Evolutionary conservation across 1,140 invertebrate species (phyloP).

Genomic region (Drosophila lini): DNA sequence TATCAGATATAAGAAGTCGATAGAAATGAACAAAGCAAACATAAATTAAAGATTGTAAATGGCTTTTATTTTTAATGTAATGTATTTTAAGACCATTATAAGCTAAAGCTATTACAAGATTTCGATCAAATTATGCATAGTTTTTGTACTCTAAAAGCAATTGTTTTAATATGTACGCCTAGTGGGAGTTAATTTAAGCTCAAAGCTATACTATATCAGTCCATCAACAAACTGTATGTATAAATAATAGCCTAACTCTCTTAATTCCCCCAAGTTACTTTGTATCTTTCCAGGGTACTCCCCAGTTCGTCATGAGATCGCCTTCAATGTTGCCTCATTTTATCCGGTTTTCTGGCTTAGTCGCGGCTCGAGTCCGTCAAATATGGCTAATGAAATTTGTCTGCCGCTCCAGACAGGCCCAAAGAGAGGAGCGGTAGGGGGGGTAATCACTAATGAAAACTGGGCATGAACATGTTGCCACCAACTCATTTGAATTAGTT

Average conservation of each 20-base stretch:
- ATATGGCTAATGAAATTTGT: constrained; percentile 58
- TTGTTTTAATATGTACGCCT: background rate
- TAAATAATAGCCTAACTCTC: background rate
- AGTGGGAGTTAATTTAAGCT: background rate
- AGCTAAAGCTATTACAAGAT: no score
- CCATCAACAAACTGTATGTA: background rate
- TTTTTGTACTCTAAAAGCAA: background rate
- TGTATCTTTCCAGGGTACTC: constrained; percentile 26
- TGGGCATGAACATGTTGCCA: constrained; percentile 70
- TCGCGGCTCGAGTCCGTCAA: constrained; percentile 49
- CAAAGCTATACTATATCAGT: background rate
- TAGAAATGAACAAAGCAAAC: background rate
- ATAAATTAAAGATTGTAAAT: background rate
- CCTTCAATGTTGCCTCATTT: constrained; percentile 17
- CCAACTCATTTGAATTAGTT: constrained; percentile 71
- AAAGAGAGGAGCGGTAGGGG: constrained; percentile 1
- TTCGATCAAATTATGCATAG: no score
- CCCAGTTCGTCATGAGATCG: constrained; percentile 13
- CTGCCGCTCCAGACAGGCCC: constrained; percentile 13
- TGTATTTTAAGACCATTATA: background rate
- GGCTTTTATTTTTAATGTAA: background rate
- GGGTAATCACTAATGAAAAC: constrained; percentile 63
- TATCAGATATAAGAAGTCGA: background rate
- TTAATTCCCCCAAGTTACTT: background rate
- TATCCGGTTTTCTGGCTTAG: constrained; percentile 53